Evolutionary conservation across 2,113 vertebrate species (phyloP).

Genomic region (Gambusia holbrooki): DNA sequence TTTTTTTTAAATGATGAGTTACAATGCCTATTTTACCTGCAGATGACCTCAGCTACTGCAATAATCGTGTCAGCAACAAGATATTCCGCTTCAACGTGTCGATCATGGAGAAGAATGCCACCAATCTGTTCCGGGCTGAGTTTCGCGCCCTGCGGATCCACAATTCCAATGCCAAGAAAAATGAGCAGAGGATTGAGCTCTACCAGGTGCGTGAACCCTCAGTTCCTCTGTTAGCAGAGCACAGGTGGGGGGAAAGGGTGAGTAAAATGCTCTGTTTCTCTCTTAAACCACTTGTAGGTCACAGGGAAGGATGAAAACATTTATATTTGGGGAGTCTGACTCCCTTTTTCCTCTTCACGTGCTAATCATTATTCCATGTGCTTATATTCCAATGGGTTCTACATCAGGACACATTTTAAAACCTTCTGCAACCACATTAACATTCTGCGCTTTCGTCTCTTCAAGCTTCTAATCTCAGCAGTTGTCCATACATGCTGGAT

Average conservation of each 20-base stretch:
- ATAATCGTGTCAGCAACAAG: slow-evolving; percentile 92
- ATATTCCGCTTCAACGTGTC: slow-evolving; percentile 97
- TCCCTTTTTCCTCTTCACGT: slow-evolving; percentile 52
- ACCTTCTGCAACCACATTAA: slow-evolving; percentile 65
- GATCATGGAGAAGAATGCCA: slow-evolving; percentile 93
- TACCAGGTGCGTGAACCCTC: slow-evolving; percentile 87
- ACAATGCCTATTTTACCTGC: slow-evolving; percentile 60
- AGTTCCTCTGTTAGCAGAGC: slow-evolving; percentile 40
- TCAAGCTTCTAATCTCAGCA: slow-evolving; percentile 61
- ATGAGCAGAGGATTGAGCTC: slow-evolving; percentile 94
- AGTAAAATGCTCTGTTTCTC: slow-evolving; percentile 46
- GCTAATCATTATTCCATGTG: slow-evolving; percentile 77
- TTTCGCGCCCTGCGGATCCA: slow-evolving; percentile 91
- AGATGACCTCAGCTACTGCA: slow-evolving; percentile 91
- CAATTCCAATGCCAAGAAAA: slow-evolving; percentile 88
- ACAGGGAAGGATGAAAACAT: slow-evolving; percentile 68
- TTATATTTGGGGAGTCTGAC: slow-evolving; percentile 63
- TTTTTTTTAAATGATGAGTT: slow-evolving; percentile 41
- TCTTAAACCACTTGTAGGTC: slow-evolving; percentile 46
- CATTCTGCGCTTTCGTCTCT: slow-evolving; percentile 56
- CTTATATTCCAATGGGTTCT: slow-evolving; percentile 69
- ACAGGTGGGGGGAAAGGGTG: slow-evolving; percentile 5
- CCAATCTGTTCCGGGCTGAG: slow-evolving; percentile 95
- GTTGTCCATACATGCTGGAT: slow-evolving; percentile 50
- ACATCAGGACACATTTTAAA: slow-evolving; percentile 70